Conservation (phyloP, 1,140 invertebrate species). For the Bombus fervidus region DNA sequence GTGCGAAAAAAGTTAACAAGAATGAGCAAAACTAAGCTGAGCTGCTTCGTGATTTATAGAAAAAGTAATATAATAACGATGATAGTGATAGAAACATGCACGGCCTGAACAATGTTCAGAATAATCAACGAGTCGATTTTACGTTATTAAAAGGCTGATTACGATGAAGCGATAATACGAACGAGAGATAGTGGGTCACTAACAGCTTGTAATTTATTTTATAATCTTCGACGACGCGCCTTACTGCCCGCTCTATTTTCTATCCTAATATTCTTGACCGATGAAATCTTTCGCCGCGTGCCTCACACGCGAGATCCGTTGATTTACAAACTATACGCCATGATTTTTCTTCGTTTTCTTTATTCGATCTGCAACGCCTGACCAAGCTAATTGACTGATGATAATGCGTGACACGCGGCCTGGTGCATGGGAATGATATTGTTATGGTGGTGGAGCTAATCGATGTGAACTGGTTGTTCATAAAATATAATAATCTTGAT, state of each 20-base stretch:
- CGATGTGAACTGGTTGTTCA: neutral
- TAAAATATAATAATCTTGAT: neutral
- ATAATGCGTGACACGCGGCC: constrained; percentile 20
- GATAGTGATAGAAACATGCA: constrained; percentile 1
- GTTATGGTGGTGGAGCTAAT: neutral
- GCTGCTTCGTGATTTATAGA: neutral
- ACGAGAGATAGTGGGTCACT: constrained; percentile 5
- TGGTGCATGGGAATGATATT: constrained; percentile 23
- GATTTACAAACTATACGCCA: neutral
- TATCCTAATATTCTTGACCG: neutral
- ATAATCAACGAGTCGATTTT: constrained; percentile 1
- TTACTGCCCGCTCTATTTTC: constrained; percentile 16
- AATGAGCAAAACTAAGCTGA: neutral
- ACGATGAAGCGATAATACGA: neutral
- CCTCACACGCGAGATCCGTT: constrained; percentile 13
- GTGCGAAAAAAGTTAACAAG: neutral
- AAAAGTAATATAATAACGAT: neutral
- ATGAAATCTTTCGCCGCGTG: neutral
- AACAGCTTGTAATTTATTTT: constrained; percentile 23
- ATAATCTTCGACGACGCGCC: neutral
- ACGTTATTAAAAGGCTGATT: neutral
- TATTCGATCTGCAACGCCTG: constrained; percentile 33
- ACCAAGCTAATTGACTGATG: constrained; percentile 17
- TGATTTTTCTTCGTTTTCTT: neutral
- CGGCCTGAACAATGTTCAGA: constrained; percentile 17